Base-by-base conservation (phyloP, 2,888 invertebrate genomes). In the Julus scanicus region DNA sequence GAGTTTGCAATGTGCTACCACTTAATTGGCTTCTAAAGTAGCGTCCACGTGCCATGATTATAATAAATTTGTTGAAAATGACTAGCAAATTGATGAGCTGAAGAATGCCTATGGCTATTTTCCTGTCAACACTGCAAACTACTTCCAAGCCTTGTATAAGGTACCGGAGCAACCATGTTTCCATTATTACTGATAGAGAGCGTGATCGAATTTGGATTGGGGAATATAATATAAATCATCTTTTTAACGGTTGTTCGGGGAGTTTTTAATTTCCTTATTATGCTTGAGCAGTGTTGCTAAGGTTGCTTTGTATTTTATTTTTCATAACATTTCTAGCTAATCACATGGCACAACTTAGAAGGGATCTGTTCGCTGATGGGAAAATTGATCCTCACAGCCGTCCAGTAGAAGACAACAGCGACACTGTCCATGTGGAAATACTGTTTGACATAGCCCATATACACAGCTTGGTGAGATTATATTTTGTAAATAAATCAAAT, bases 341-440 rank as follows among this genome's bases (percentile, higher is more conserved):
- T n/a, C n/a, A 84, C 48, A 80, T 80, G 80, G 84, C 84, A 20
- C 17, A 13, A 84, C 40, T 88, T n/a, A n/a, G 88, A 29, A 84
- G 40, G 57, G n/a, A 53, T 88, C 85, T 88, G n/a, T 85, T 88
- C 44, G 37, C 39, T 39, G 48, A 63, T 48, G 37, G 44, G 17
- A 29, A 88, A 40, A 40, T 84, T 88, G 88, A 84, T 53, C 80
- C 20, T 11, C 85, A 88, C 53, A 88, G 37, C 37, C 84, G 88
- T 20, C 88, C 88, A 88, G 80, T 84, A 15, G n/a, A 80, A 15
- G 85, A 49, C 49, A 17, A 85, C 48, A 84, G 48, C 15, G 84
- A 88, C 40, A 84, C 85, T 20, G 49, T 88, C 29, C n/a, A 37
- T n/a, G 88, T 88, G 29, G 88, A 88, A 80, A 29, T 88, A 17